Conservation (phyloP, 2,113 vertebrate genomes). For the Piprites chloris region DNA sequence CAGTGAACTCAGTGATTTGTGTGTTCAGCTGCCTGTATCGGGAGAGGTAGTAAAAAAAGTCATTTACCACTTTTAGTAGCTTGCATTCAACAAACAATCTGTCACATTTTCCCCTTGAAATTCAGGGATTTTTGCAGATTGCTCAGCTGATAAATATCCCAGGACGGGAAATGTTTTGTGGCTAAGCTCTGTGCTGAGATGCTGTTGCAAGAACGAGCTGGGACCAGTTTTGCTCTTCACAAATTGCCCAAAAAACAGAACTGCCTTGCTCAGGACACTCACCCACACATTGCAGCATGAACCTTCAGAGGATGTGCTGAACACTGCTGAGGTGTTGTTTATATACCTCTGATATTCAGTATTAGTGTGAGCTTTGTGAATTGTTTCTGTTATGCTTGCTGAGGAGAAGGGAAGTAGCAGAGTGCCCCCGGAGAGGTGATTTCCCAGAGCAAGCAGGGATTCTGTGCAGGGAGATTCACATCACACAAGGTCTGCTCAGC, state of each 20-base stretch:
- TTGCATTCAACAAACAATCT: slow-evolving; percentile 16
- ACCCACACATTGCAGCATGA: neutral
- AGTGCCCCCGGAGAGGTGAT: neutral
- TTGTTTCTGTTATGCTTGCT: neutral
- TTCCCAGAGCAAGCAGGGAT: neutral
- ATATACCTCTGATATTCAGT: neutral
- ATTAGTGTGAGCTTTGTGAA: neutral
- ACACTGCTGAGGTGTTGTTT: accelerated
- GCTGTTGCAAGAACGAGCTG: neutral
- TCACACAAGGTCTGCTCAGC: neutral
- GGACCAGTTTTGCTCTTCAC: neutral
- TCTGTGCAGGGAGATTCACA: neutral
- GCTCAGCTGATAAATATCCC: neutral
- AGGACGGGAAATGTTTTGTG: neutral
- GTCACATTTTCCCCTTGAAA: slow-evolving; percentile 29
- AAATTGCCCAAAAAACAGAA: neutral
- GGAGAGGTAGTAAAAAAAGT: slow-evolving; percentile 5
- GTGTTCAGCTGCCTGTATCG: slow-evolving; percentile 23
- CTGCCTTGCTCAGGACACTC: neutral
- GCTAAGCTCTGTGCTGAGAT: neutral
- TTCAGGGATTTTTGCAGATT: slow-evolving; percentile 5
- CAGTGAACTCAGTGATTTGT: slow-evolving; percentile 31
- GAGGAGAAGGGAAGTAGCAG: neutral
- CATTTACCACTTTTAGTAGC: slow-evolving; percentile 3
- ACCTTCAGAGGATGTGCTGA: neutral